Base-by-base conservation (phyloP, 2,888 invertebrate species). In the Synergus laeviventris region DNA sequence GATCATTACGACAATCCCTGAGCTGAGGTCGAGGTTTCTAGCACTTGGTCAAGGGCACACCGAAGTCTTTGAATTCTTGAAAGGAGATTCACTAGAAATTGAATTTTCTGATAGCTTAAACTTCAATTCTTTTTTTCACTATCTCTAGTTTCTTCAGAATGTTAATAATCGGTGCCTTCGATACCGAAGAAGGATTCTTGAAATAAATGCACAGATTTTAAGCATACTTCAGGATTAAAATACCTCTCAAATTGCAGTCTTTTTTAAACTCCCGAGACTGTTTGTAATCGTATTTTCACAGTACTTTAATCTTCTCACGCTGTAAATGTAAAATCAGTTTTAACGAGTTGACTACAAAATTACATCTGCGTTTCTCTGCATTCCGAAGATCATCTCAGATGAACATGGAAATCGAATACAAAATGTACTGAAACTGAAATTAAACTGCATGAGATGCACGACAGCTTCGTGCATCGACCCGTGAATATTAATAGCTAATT, bases 301-400 rank as follows among this genome's bases (percentile, higher is more conserved):
- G 49, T 70, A 36, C 70, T 70, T 70, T 36, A 70, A 70, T 70
- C 70, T 70, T 70, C 31, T 54, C 36, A 45, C 70, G 36, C 31
- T 70, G 49, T 70, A 70, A 70, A 70, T 66, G 42, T 45, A 45
- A 70, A 70, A 36, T 45, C 70, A 54, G 70, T 70, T 70, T 49
- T 70, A 70, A 70, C 70, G 70, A 70, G 70, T 70, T 31, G 49
- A 54, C 70, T 70, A 54, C 70, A 49, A 70, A 70, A 70, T 70
- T 70, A 24, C 70, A 70, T 70, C 70, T 70, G 49, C 70, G 49
- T 49, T 70, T 70, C 70, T 70, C 70, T 49, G 49, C 70, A 49
- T 70, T 70, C 70, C 49, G 45, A 66, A 49, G 70, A 70, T 70
- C 70, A 70, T 70, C 49, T 70, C 36, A n/a, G 49, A 70, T 54